Base-by-base conservation (phyloP, 2,888 invertebrate genomes). In the Ormyrus thymus region DNA sequence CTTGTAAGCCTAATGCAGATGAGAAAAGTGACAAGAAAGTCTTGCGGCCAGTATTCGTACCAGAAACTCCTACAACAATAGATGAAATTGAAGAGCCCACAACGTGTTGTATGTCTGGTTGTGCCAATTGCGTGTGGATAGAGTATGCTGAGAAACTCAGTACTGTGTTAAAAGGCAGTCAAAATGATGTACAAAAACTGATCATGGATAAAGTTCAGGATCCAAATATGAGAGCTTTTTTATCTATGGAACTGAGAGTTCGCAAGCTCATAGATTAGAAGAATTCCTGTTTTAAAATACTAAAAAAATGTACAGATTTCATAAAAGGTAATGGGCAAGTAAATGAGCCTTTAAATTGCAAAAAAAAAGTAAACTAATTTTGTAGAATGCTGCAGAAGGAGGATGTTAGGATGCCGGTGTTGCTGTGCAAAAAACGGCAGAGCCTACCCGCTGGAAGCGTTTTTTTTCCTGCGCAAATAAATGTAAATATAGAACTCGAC, bases 101-200 rank as follows among this genome's bases (percentile, higher is more conserved):
- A 3, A 94, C 93, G 46, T 98, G 98, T 89, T 98, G 98, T 86
- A 95, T 95, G 93, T 95, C 97, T 0, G 97, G 97, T 0, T 98
- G 98, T 91, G 92, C 95, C 0, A 97, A 97, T 90, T 98, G 98
- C 89, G 97, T 98, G 6, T 98, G 96, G 95, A 94, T 98, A 71
- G 93, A 94, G 13, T 98, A 97, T 92, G 97, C 97, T 0, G 95
- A 97, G 84, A 93, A 95, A 43, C 85, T 98, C 62, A 91, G 92
- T 5, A 92, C 92, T 82, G 90, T 93, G 85, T 90, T 93, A 10
- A 90, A 92, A 81, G 94, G 94, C 83, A 95, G 95, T 15, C 95
- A 95, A 0, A 93, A 93, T 68, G 92, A 94, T 75, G 93, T 94
- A 0, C 92, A 93, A 50, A 92, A 94, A 86, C 92, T 93, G 74